phyloP scores from a whole-genome alignment of 2,113 vertebrate genomes.

The Chiloscyllium plagiosum region DNA sequence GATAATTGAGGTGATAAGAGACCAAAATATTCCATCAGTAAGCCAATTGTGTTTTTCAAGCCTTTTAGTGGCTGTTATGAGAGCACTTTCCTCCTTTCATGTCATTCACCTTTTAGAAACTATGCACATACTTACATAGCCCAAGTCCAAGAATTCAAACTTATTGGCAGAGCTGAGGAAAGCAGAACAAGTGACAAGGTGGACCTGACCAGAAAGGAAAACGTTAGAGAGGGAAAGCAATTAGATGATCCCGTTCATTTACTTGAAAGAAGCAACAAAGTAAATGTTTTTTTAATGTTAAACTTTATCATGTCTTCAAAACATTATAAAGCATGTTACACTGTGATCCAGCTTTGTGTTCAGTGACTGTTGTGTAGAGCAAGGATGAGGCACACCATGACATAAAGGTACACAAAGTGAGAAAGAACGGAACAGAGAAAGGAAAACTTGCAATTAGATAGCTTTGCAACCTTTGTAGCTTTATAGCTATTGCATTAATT shows the following conservation, averaged over 20 bases:
- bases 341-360: neutral
- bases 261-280: neutral
- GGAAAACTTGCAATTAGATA: neutral
- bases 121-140: slow-evolving; percentile 70
- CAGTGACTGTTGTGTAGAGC: neutral
- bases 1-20: neutral
- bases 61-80: neutral
- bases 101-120: neutral
- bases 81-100: neutral
- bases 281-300: neutral
- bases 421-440: neutral
- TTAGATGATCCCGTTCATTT: neutral
- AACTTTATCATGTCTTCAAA: neutral
- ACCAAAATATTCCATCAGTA: neutral
- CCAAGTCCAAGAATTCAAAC: slow-evolving; percentile 84
- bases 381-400: neutral
- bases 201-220: slow-evolving; percentile 58
- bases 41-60: neutral
- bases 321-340: neutral
- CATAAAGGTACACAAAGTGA: neutral
- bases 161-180: slow-evolving; percentile 86
- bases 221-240: neutral
- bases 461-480: neutral
- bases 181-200: slow-evolving; percentile 81
- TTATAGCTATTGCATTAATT: neutral